Percentiles rank a stretch among this genome's conserved stretches.
Evolutionary conservation across 2,888 invertebrate species (phyloP).

Genomic region (Calameuta idolon): DNA sequence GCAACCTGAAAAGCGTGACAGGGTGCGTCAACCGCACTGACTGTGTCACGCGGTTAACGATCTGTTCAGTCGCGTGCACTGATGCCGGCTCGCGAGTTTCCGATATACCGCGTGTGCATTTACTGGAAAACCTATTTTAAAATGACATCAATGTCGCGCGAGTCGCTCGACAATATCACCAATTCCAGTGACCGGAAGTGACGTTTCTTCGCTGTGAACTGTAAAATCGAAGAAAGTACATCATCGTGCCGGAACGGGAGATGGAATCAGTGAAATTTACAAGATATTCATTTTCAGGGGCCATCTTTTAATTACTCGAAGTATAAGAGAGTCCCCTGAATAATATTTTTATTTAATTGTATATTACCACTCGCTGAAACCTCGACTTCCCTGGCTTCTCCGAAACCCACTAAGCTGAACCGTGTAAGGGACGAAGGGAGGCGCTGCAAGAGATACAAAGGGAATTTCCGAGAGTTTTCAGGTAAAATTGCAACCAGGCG

Average conservation of each 20-base stretch:
- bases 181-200: neutral
- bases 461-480: too few relatives aligned
- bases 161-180: neutral
- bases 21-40: constrained; percentile 28
- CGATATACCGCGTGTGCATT: constrained; percentile 48
- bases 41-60: constrained; percentile 46
- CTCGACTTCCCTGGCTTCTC: too few relatives aligned
- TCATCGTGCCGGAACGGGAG: neutral
- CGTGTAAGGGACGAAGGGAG: too few relatives aligned
- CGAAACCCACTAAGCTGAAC: too few relatives aligned
- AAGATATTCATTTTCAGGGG: too few relatives aligned
- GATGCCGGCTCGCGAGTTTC: constrained; percentile 35
- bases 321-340: too few relatives aligned
- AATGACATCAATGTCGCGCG: neutral
- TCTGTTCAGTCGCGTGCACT: constrained; percentile 41
- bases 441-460: too few relatives aligned
- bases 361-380: too few relatives aligned
- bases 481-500: neutral
- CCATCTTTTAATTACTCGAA: too few relatives aligned
- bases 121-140: constrained; percentile 50
- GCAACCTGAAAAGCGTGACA: neutral
- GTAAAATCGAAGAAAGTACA: neutral
- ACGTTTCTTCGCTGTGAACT: neutral
- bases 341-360: too few relatives aligned
- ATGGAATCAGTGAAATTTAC: too few relatives aligned